Percentiles rank a stretch among this genome's conserved stretches.
phyloP scores from a whole-genome alignment of 2,113 vertebrate genomes.

The Colossoma macropomum region DNA sequence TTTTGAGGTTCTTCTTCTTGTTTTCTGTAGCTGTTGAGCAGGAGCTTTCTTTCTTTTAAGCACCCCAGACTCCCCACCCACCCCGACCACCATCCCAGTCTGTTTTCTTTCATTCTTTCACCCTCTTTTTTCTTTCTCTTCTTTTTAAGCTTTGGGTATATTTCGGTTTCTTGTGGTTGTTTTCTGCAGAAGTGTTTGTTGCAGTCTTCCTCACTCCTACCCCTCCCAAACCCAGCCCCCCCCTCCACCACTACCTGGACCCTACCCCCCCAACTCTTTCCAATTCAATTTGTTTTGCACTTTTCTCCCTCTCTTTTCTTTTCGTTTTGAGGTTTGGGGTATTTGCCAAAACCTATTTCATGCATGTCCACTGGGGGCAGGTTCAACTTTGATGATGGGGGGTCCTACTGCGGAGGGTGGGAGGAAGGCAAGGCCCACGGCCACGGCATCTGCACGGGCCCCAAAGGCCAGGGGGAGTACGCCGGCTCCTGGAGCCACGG shows the following conservation, averaged over 20 bases:
- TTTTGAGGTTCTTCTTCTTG: not conserved
- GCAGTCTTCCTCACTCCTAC: not conserved
- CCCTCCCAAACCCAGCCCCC: not conserved
- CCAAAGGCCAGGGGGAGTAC: slow-evolving; percentile 98
- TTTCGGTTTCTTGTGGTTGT: not conserved
- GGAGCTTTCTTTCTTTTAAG: too few relatives aligned
- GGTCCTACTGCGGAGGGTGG: slow-evolving; percentile 99
- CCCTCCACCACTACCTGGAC: not conserved
- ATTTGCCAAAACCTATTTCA: slow-evolving; percentile 87
- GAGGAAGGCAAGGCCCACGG: slow-evolving; percentile 99
- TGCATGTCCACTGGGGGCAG: slow-evolving; percentile 92
- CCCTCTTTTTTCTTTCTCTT: slow-evolving; percentile 41
- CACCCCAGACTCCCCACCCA: not conserved
- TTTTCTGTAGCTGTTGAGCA: too few relatives aligned
- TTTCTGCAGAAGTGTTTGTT: not conserved
- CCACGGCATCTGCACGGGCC: slow-evolving; percentile 98
- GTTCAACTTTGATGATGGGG: slow-evolving; percentile 99
- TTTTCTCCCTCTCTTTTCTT: slow-evolving; percentile 41
- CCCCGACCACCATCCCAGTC: not conserved
- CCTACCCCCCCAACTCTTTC: not conserved
- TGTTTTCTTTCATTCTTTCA: slow-evolving; percentile 63
- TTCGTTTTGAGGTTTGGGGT: slow-evolving; percentile 65
- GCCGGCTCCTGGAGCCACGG: slow-evolving; percentile 97
- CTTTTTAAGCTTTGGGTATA: too few relatives aligned
- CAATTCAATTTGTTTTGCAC: slow-evolving; percentile 36